These are phyloP conservation scores for Creontiades dilutus DNA, from an alignment of 2,888 invertebrate species.

Conservation along the genomic window DNA sequence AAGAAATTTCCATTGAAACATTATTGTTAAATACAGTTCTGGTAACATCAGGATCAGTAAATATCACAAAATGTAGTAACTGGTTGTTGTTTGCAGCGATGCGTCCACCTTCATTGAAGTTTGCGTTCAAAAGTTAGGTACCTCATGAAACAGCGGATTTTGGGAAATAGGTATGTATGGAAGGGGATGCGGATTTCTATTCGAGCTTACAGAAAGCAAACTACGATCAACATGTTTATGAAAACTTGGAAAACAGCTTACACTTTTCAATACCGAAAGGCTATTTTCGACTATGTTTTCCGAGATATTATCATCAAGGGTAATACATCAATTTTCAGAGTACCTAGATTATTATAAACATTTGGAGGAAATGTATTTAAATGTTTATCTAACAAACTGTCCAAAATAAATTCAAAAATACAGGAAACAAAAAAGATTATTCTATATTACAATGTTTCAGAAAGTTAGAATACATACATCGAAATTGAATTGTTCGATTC, in stretches of 20 bases:
- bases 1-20: neutral
- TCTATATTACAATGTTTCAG: neutral
- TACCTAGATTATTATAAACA: neutral
- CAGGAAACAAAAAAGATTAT: neutral
- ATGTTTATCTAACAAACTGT: neutral
- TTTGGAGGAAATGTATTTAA: neutral
- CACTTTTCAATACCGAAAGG: too few species aligned
- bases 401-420: neutral
- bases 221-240: too few species aligned
- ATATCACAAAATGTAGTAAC: constrained; percentile 14
- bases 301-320: too few species aligned
- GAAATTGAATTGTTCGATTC: neutral
- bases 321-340: too few species aligned
- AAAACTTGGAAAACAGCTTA: too few species aligned
- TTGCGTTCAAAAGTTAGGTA: neutral
- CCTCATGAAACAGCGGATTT: neutral
- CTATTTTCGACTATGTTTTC: too few species aligned
- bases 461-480: constrained; percentile 6
- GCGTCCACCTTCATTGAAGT: neutral
- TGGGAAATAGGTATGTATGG: neutral
- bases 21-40: constrained; percentile 26
- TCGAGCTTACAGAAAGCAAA: neutral
- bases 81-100: neutral
- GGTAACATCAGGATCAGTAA: constrained; percentile 39
- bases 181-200: neutral